Evolutionary conservation across 2,797 vertebrate genomes (phyloP).

Genomic region (Parambassis ranga): DNA sequence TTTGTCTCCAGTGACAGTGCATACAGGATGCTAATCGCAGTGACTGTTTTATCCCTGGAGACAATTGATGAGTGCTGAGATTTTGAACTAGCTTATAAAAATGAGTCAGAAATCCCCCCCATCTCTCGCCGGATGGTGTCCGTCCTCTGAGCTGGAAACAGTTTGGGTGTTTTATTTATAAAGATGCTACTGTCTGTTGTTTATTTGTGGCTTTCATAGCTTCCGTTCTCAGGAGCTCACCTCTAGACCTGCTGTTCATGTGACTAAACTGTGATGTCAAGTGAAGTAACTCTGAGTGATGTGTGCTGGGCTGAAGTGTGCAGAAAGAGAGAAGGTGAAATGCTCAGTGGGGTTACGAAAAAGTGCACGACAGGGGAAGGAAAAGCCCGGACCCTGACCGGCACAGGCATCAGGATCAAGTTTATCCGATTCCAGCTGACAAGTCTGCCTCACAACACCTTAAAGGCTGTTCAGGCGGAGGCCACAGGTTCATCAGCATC

Average conservation of each 20-base stretch:
- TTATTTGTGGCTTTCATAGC: too few relatives aligned
- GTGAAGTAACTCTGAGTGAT: neutral
- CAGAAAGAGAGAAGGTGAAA: neutral
- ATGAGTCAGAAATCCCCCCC: neutral
- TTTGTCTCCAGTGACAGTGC: constrained; percentile 20
- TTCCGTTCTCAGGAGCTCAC: neutral
- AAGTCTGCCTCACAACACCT: neutral
- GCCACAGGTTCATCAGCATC: constrained; percentile 40
- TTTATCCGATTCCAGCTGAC: constrained; percentile 1
- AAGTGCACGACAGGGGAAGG: neutral
- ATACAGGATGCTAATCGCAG: constrained; percentile 13
- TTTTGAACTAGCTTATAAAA: neutral
- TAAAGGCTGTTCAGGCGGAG: neutral
- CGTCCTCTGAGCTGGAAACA: neutral
- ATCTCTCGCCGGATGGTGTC: neutral
- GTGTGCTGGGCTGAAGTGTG: neutral
- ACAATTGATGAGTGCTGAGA: neutral
- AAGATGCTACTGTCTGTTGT: too few relatives aligned
- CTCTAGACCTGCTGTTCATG: neutral
- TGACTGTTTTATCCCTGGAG: neutral
- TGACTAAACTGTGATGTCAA: neutral
- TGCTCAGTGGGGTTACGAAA: neutral
- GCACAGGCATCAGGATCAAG: neutral
- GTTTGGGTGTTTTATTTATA: too few relatives aligned
- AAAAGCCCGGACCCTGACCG: neutral